A percentile compares a stretch with the other conserved stretches of the same genome.
phyloP scores from a whole-genome alignment of 2,888 invertebrate species.

The Entomobrya multifasciata region DNA sequence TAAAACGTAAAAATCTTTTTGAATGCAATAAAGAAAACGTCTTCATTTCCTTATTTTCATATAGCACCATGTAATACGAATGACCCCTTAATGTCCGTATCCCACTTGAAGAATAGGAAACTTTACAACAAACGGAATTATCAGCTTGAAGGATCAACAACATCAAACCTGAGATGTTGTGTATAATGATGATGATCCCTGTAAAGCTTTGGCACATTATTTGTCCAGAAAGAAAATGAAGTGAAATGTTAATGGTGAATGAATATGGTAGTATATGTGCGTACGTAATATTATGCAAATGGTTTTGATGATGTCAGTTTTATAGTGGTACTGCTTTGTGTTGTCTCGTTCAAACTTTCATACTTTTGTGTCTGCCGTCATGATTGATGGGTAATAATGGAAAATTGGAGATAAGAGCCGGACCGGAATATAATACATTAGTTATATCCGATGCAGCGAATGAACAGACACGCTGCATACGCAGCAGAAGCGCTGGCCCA shows the following conservation, averaged over 20 bases:
- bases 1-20: neutral
- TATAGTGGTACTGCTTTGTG: slow-evolving; percentile 16
- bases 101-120: neutral
- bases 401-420: slow-evolving; percentile 65
- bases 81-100: slow-evolving; percentile 4
- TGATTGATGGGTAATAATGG: slow-evolving; percentile 72
- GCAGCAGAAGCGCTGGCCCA: neutral
- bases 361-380: slow-evolving; percentile 40
- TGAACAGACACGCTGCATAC: neutral
- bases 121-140: neutral
- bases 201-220: slow-evolving; percentile 29
- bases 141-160: slow-evolving; percentile 10
- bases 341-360: slow-evolving; percentile 31
- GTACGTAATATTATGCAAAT: slow-evolving; percentile 50
- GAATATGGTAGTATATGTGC: neutral
- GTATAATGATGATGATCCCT: slow-evolving; percentile 33
- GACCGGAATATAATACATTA: slow-evolving; percentile 31
- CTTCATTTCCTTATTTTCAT: neutral
- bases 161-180: neutral
- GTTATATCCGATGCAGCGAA: slow-evolving; percentile 29
- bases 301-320: slow-evolving; percentile 30
- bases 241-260: slow-evolving; percentile 4
- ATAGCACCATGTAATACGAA: neutral
- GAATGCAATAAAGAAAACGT: neutral
- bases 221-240: slow-evolving; percentile 31